Evolutionary conservation across 1,140 invertebrate species (phyloP).

Genomic region (Campoletis sonorensis): DNA sequence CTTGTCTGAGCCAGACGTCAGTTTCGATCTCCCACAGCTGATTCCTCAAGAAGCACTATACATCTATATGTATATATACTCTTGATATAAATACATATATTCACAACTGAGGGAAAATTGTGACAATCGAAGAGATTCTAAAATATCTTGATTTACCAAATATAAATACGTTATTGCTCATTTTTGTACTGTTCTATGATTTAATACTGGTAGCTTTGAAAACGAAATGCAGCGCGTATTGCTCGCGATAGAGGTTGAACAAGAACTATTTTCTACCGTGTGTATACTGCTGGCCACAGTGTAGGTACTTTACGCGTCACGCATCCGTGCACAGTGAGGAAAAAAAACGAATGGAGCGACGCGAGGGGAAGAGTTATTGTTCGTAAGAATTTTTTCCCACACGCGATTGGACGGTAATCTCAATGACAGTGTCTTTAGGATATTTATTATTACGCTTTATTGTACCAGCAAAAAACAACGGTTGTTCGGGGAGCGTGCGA

Average conservation of each 20-base stretch:
- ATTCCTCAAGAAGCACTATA: neutral
- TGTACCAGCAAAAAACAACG: neutral
- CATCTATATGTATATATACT: too few relatives aligned
- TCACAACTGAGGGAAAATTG: neutral
- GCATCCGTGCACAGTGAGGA: neutral
- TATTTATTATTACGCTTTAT: neutral
- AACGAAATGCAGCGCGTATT: neutral
- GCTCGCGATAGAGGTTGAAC: neutral
- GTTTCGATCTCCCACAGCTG: constrained; percentile 30
- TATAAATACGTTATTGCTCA: neutral
- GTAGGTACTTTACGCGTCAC: constrained; percentile 6
- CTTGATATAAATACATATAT: too few relatives aligned
- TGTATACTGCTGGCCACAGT: neutral
- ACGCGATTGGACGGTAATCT: neutral
- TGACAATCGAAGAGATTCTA: neutral
- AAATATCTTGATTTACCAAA: neutral
- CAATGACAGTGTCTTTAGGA: neutral
- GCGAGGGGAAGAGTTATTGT: neutral
- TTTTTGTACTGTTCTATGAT: neutral
- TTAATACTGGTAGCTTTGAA: neutral
- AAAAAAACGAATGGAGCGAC: neutral
- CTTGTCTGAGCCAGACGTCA: constrained; percentile 39
- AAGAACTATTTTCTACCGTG: neutral
- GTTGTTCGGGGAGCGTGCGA: neutral
- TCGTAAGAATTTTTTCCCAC: constrained; percentile 1